Base-by-base conservation (phyloP, 2,797 vertebrate species). In the Melanotaenia nigrans region DNA sequence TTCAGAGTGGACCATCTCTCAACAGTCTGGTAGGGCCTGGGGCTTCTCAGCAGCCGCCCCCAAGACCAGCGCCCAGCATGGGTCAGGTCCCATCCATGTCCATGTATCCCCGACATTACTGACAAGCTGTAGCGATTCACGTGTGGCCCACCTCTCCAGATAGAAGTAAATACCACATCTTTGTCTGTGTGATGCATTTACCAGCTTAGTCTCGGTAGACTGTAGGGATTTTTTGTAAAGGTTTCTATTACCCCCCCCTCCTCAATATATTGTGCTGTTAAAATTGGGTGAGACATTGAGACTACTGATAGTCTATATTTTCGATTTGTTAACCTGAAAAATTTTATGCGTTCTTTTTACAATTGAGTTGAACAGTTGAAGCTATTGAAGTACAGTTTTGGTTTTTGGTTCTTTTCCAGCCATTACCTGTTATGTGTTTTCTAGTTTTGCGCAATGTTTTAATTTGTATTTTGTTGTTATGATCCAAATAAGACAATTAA, bases 1-100 rank as follows among this genome's bases (percentile, higher is more conserved):
- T 99, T 83, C 98, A 99, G 93, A 99, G 98, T 22, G 97, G 97
- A 54, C 96, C 97, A 7, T 92, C 97, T 6, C 95, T 99, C 75
- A 97, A 96, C 85, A 97, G 97, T 89, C 89, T 99, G 53, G 96
- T 99, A 61, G 93, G 90, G 10, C 75, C 96, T 82, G 87, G 90
- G 65, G 0, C 82, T 78, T 4, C 85, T 11, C 89, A 87, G 76
- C 88, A 82, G 20, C 70, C 35, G 0, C 14, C 87, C 69, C 90
- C 79, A 82, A 94, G 94, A 74, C 87, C 91, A 53, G 75, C 83
- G 1, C 82, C 92, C 2, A 74, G 71, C 4, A 92, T 95, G 89
- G 83, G 84, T 53, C 97, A 95, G 77, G 88, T 90, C 1, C 90
- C 94, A 0, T 56, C 90, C 0, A 90, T 98, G 92, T 94, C 95